Evolutionary conservation across 2,888 invertebrate species (phyloP).

Genomic region (Rhimphoctona megacephalus): DNA sequence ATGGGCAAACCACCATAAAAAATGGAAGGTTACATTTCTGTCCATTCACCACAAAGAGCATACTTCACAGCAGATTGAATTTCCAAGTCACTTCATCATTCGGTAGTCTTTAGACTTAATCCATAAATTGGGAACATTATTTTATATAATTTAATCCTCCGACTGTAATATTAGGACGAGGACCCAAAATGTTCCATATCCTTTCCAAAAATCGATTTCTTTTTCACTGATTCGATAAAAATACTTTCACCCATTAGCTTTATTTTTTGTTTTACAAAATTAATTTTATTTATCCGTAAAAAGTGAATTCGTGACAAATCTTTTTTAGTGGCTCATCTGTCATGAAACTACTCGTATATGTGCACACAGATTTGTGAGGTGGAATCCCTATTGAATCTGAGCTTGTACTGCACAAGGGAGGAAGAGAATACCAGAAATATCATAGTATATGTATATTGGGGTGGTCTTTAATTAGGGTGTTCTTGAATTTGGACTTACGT

Average conservation of each 20-base stretch:
- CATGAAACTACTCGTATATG: conserved; percentile 7
- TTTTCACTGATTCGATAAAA: neutral
- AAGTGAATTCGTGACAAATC: neutral
- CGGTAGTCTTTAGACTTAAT: no score
- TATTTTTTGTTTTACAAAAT: neutral
- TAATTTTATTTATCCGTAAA: neutral
- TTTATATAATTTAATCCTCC: no score
- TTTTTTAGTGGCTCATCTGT: neutral
- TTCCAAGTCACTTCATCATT: neutral
- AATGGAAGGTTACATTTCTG: neutral
- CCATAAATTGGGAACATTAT: no score
- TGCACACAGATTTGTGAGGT: neutral
- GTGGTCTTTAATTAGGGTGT: no score
- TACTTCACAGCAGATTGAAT: neutral
- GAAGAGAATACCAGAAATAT: conserved; percentile 21
- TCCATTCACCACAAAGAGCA: neutral
- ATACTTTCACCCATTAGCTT: neutral
- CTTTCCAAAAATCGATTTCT: neutral
- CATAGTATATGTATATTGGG: neutral
- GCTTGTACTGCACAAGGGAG: neutral
- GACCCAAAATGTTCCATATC: neutral
- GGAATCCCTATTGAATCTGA: conserved; percentile 10
- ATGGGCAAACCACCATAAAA: no score
- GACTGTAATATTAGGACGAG: neutral
- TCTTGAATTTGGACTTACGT: no score